Evolutionary conservation across 2,797 vertebrate genomes (phyloP), one percentile per base, ranked within the genome.

Genomic region (Oryzias dopingdopingensis): DNA sequence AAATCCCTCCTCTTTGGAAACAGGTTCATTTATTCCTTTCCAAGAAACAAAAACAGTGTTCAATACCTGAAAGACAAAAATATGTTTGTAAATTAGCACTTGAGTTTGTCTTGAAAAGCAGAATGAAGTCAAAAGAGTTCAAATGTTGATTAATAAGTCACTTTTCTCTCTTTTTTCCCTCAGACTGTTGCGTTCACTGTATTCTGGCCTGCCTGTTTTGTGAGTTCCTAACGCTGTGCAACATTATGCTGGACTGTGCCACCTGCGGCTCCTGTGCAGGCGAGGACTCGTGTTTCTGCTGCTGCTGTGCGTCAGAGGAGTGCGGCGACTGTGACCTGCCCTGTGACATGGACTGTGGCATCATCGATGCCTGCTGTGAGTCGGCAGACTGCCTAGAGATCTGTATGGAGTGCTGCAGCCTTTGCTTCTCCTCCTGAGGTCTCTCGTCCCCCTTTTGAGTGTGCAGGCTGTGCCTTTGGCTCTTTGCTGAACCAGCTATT

Each of bases 361-460:
- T 99, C 90, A 93, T 98, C 42, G 97, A 99, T 42, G 96, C 97
- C 71, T 99, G 97, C 93, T 98, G 97, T 52, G 97, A 98, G 92
- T 98, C 96, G 0, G 96, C 96, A 1, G 96, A 98, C 93, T 98
- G 97, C 89, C 92, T 99, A 76, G 97, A 99, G 92, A 98, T 99
- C 90, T 99, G 97, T 84, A 98, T 99, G 96, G 97, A 98, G 90
- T 98, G 96, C 89, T 99, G 96, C 6, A 96, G 96, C 59, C 95
- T 99, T 65, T 99, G 97, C 87, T 99, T 99, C 90, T 98, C 96
- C 78, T 98, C 96, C 78, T 99, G 93, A 97, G 65, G 59, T 51
- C 49, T 43, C 52, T 17, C 18, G n/a, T 46, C 45, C 41, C 7
- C 7, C 46, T 24, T 42, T 26, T 54, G 43, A 47, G 71, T 16